These are phyloP conservation scores for Emydocephalus ijimae DNA, from an alignment of 2,113 vertebrate genomes.

Conservation along the genomic window DNA sequence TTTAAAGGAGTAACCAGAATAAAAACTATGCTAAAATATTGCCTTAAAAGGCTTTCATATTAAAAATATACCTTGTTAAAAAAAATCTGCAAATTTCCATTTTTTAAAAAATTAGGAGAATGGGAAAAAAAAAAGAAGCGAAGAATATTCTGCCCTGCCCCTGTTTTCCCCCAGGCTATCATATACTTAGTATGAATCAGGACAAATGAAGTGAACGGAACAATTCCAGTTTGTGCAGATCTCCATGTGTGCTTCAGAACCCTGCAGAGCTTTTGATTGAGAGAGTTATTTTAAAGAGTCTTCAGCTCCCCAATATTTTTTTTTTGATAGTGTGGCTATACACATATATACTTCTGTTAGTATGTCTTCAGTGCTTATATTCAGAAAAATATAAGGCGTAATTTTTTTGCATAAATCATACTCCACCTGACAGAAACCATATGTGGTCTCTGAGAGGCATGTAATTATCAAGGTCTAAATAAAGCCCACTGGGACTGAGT, in stretches of 20 bases:
- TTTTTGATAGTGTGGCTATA: background rate
- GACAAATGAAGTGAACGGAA: background rate
- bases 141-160: too few relatives aligned
- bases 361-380: background rate
- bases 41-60: background rate
- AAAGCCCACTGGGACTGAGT: background rate
- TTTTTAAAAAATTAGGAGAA: background rate
- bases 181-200: background rate
- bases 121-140: background rate
- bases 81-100: background rate
- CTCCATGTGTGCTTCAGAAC: conserved; percentile 26
- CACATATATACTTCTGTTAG: background rate
- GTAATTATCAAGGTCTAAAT: background rate
- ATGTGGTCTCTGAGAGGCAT: background rate
- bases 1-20: background rate
- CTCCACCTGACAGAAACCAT: background rate
- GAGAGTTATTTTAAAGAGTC: background rate
- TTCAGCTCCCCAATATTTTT: background rate
- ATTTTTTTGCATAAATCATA: background rate
- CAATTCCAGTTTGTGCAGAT: background rate
- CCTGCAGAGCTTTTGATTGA: conserved; percentile 27
- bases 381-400: conserved; percentile 12
- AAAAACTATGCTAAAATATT: background rate
- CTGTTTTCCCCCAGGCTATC: background rate
- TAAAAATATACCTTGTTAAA: background rate